These are phyloP conservation scores for Probosciger aterrimus DNA, from an alignment of 2,113 vertebrate genomes.

Conservation along the genomic window DNA sequence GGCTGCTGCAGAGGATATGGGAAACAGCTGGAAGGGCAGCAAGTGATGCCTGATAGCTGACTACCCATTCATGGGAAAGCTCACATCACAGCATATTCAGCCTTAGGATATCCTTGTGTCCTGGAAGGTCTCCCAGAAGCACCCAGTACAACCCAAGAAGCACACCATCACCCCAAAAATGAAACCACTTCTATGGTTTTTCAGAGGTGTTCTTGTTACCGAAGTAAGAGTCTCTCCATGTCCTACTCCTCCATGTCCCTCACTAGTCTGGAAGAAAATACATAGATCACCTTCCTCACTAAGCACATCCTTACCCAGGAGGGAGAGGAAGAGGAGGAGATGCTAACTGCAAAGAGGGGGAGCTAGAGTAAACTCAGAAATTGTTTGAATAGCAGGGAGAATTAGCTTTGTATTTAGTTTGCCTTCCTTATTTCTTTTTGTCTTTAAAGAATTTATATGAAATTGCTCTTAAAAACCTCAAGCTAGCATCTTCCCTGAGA, in stretches of 20 bases:
- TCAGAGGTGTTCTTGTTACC: not conserved
- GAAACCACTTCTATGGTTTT: not conserved
- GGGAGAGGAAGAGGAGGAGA: not conserved
- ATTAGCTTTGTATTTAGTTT: not conserved
- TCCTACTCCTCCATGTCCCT: not conserved
- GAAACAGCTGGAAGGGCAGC: not conserved
- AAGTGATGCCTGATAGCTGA: not conserved
- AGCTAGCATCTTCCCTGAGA: not conserved
- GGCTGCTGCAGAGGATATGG: not conserved
- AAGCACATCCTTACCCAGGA: not conserved
- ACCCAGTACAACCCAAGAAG: not conserved
- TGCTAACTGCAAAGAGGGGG: not conserved
- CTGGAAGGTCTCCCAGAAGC: not conserved
- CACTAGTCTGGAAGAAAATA: not conserved
- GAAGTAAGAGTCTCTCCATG: not conserved
- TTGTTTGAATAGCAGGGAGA: not conserved
- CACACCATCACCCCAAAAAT: not conserved
- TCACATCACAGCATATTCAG: not conserved
- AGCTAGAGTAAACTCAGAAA: not conserved
- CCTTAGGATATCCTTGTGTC: not conserved
- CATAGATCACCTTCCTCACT: accelerated
- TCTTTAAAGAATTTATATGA: not conserved
- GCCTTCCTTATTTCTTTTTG: not conserved
- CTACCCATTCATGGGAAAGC: not conserved
- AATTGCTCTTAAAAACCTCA: not conserved